Base-by-base conservation (phyloP, 1,140 invertebrate species). In the Acromyrmex charruanus region DNA sequence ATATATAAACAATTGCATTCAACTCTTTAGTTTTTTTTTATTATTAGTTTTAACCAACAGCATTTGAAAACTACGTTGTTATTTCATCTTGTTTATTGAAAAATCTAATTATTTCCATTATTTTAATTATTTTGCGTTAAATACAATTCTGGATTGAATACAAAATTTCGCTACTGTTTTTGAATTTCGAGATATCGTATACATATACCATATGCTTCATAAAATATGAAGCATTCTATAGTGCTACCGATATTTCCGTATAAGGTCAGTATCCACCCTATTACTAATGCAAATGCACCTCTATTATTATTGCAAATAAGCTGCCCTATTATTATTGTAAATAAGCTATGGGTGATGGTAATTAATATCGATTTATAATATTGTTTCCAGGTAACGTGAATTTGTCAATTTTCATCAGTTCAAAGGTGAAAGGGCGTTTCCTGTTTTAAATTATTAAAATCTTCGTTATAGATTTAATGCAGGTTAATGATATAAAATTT, bases 291-390 rank as follows among this genome's bases (percentile, higher is more conserved):
- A 75, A 84, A 75, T 74, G 55, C 44, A 14, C 21, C 16, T 71
- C 51, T 63, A 84, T 84, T 75, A 84, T 51, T 84, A 75, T 75
- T 84, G 39, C 68, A 74, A 84, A 75, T 84, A 61, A 84, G 39
- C 25, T 14, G 10, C 53, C 1, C 39, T 51, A 75, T 84, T 61
- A 75, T 84, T 74, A 84, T 84, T 75, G 55, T 35, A 84, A 75
- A 84, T 61, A 63, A 75, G 44, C 55, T 51, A n/a, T 75, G 12
- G 14, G 18, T 21, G 12, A 49, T 59, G 25, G 44, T 74, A 84
- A 74, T 84, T 74, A 84, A 63, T 75, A 75, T 84, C 68, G 39
- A 84, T 74, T 25, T 18, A 31, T 59, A 59, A 44, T 51, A 3
- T 35, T 49, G 21, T 51, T 84, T 55, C 65, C 55, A 69, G n/a